phyloP scores from a whole-genome alignment of 2,797 vertebrate genomes.

The Sarcoramphus papa region DNA sequence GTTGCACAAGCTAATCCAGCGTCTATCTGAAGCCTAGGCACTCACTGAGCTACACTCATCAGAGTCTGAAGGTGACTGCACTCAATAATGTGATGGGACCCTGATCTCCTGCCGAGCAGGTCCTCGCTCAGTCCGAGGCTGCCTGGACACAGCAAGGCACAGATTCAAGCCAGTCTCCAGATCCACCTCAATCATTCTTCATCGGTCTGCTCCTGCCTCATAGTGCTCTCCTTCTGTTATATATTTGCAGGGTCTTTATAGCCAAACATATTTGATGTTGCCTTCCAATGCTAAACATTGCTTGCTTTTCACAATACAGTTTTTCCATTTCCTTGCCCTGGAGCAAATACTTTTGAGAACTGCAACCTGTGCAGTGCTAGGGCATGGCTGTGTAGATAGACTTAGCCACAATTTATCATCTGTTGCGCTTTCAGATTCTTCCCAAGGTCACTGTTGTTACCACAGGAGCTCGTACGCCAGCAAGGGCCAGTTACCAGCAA shows the following conservation, averaged over 20 bases:
- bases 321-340: background rate
- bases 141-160: background rate
- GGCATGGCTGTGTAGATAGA: background rate
- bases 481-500: background rate
- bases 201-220: background rate
- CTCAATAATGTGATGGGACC: background rate
- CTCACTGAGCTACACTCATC: background rate
- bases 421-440: background rate
- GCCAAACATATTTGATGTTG: background rate
- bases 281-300: background rate
- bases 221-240: background rate
- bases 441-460: background rate
- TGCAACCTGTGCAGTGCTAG: background rate
- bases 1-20: background rate
- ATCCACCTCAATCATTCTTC: background rate
- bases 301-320: background rate
- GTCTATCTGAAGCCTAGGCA: background rate
- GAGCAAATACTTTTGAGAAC: background rate
- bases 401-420: background rate
- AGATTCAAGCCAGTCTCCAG: background rate
- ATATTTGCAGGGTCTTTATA: background rate
- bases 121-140: fast-evolving
- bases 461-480: background rate
- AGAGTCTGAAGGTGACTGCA: background rate
- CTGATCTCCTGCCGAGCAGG: background rate